These are phyloP conservation scores for Holothuria scabra DNA, from an alignment of 53 echinoderm and acorn worm genomes.

Conservation along the genomic window DNA sequence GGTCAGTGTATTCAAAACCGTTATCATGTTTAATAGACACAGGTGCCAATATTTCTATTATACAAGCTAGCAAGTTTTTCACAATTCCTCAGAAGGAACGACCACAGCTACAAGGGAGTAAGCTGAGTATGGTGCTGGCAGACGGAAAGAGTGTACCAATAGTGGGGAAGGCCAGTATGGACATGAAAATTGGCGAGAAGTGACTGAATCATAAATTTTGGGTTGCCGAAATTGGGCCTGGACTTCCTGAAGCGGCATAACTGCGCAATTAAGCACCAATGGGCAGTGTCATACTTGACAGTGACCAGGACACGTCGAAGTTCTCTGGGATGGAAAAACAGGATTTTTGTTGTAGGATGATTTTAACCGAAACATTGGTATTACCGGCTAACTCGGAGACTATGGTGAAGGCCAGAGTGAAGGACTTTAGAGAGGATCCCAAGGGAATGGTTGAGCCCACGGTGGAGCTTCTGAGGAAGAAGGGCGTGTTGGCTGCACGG, in stretches of 20 bases:
- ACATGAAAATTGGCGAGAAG: conserved; percentile 9
- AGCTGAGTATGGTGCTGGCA: conserved; percentile 7
- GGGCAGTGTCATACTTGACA: neutral
- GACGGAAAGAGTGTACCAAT: conserved; percentile 3
- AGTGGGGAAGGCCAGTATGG: neutral
- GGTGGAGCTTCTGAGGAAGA: too few species aligned
- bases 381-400: too few species aligned
- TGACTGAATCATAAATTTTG: neutral
- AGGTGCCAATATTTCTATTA: conserved; percentile 18
- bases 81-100: neutral
- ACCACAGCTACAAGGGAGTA: neutral
- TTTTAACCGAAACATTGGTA: too few species aligned
- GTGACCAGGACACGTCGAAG: neutral
- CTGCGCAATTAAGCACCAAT: neutral
- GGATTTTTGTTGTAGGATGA: too few species aligned
- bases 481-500: too few species aligned
- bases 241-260: conserved; percentile 13
- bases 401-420: too few species aligned
- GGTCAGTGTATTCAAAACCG: too few species aligned
- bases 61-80: neutral
- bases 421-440: too few species aligned
- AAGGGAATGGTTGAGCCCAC: too few species aligned
- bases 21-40: neutral
- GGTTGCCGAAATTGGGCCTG: conserved; percentile 13
- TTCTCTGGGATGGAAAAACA: too few species aligned